phyloP scores from a whole-genome alignment of 2,113 vertebrate genomes.

The Cheirogaleus medius region DNA sequence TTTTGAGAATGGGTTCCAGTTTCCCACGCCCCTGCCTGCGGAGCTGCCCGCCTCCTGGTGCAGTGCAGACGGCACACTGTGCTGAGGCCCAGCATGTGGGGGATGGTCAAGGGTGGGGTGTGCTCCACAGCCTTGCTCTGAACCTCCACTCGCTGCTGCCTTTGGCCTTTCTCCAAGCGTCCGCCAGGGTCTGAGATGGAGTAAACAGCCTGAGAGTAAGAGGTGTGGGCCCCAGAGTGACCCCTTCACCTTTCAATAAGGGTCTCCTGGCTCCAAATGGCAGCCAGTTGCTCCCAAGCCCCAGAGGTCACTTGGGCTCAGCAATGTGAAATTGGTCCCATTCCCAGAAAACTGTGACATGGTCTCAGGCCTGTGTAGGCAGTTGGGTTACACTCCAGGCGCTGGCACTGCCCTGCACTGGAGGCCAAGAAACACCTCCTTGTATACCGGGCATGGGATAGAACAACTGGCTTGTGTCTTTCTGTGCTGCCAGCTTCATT shows the following conservation, averaged over 20 bases:
- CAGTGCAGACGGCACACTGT: not conserved
- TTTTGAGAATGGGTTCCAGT: not conserved
- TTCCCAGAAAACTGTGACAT: not conserved
- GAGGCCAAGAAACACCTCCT: not conserved
- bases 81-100: not conserved
- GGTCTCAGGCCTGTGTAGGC: not conserved
- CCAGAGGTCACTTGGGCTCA: not conserved
- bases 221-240: not conserved
- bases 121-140: not conserved
- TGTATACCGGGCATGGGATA: rapidly evolving
- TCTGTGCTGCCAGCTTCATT: not conserved
- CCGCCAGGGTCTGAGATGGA: not conserved
- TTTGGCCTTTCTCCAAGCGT: not conserved
- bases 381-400: not conserved
- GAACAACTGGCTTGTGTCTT: too few species aligned
- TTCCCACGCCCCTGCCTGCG: not conserved
- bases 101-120: not conserved
- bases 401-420: not conserved
- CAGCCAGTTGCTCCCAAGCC: not conserved
- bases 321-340: not conserved
- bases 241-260: not conserved
- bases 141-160: not conserved
- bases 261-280: not conserved
- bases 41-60: not conserved
- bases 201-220: not conserved